Base-by-base conservation (phyloP, 2,888 invertebrate species). In the Euzophera pinguis region DNA sequence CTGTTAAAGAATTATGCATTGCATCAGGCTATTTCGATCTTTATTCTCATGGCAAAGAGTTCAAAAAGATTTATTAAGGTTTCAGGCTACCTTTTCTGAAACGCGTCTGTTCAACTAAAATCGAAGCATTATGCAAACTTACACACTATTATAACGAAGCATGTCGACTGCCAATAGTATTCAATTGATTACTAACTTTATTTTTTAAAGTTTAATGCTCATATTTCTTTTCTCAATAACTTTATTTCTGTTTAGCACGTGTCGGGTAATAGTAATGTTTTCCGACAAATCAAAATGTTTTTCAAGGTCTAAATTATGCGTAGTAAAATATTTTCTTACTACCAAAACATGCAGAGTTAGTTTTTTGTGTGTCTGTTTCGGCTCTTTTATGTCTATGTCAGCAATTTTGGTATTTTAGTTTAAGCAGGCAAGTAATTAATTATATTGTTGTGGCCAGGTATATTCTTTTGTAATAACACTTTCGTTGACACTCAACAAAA, bases 1-100 rank as follows among this genome's bases (percentile, higher is more conserved):
- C 62, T 57, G 62, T 62, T 55, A 53, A 55, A 50, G 29, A 43
- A 56, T 52, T 39, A 49, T 48, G 54, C 39, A 52, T 32, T 32
- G 41, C 47, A 51, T 38, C 48, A 54, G 29, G 50, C 50, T 34
- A 50, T 48, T 54, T 43, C 53, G 7, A 27, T n/a, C 49, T 51
- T 22, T 59, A 53, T 43, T 39, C 4, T 22, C 9, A 22, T 17
- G 14, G 16, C n/a, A 27, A 50, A 54, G 17, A 54, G 50, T 52
- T 29, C 35, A 54, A 9, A 13, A 8, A 32, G 45, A 47, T 53
- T n/a, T 27, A 41, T 37, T 12, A 37, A 47, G 34, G 42, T 32
- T 34, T 43, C 38, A 50, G 49, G 41, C 13, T 42, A 51, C 45
- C 32, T 51, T 39, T 53, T 34, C n/a, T n/a, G 22, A 49, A 51